A percentile compares a stretch with the other conserved stretches of the same genome.
These are phyloP conservation scores for Cataglyphis altisquamis DNA, from an alignment of 2,888 invertebrate genomes.

Conservation along the genomic window DNA sequence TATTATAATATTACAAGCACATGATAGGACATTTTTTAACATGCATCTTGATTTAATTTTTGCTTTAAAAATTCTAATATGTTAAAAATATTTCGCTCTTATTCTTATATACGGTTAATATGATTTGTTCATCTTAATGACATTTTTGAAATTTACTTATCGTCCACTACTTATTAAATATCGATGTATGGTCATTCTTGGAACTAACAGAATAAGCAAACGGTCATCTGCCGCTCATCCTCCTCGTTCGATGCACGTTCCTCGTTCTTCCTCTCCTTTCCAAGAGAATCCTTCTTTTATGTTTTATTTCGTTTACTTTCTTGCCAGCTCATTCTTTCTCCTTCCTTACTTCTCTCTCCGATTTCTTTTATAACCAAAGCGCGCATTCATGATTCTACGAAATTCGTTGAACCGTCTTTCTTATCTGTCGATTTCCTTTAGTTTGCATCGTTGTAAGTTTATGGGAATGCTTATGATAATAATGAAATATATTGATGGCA, in stretches of 20 bases:
- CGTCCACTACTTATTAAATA: slow-evolving; percentile 34
- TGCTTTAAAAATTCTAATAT: not conserved
- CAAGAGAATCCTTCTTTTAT: slow-evolving; percentile 30
- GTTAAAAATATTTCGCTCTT: not conserved
- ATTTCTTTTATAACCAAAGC: slow-evolving; percentile 62
- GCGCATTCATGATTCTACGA: slow-evolving; percentile 70
- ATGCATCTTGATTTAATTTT: not conserved
- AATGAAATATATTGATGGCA: not conserved
- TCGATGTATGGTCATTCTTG: slow-evolving; percentile 30
- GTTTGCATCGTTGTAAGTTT: slow-evolving; percentile 24
- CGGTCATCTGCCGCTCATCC: slow-evolving; percentile 51
- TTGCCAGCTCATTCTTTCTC: slow-evolving; percentile 37
- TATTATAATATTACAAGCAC: not conserved
- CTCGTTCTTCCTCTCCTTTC: slow-evolving; percentile 59
- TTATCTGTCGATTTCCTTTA: slow-evolving; percentile 48
- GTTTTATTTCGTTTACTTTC: slow-evolving; percentile 48
- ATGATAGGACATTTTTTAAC: not conserved
- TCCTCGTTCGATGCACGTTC: slow-evolving; percentile 37
- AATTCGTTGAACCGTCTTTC: slow-evolving; percentile 69
- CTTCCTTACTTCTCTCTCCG: slow-evolving; percentile 54
- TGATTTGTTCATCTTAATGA: not conserved
- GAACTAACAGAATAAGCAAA: slow-evolving; percentile 43
- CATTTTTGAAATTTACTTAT: slow-evolving; percentile 33
- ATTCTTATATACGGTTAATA: not conserved
- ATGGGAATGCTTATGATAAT: not conserved